Base-by-base conservation (phyloP, 2,113 vertebrate species). In the Ptychochromis oligacanthus region DNA sequence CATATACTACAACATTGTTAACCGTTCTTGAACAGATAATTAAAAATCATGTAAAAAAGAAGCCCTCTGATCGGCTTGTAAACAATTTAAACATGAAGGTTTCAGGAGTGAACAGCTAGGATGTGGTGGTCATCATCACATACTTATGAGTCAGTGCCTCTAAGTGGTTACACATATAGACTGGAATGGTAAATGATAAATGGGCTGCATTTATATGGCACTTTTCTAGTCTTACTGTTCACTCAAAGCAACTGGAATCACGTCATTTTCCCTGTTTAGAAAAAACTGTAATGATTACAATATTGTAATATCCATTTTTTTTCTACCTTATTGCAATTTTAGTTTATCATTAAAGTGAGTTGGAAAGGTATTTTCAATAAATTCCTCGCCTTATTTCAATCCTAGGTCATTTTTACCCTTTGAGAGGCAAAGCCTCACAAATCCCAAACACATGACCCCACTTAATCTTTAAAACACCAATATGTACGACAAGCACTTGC, bases 401-500 rank as follows among this genome's bases (percentile, higher is more conserved):
- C 34, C 18, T 34, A 62, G 59, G 77, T 84, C 87, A 91, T 81
- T 88, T 91, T 91, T 64, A 87, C 86, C 81, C 89, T 87, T 89
- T 94, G 85, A 92, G 84, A 87, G 78, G 76, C 82, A 95, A 95
- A 95, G 92, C 92, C 90, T 81, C 81, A 80, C 62, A 95, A 95
- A 94, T 95, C 93, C 92, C 70, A 89, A 92, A 89, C 94, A 90
- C 93, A 95, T 95, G 94, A 95, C 91, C 91, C 64, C 84, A 67
- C 82, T 57, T 91, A 93, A 93, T 94, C 93, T 89, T 84, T 88
- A 88, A 84, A 90, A 91, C 46, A 90, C 58, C 80, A 88, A 81
- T 40, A 85, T 65, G 61, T 56, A 83, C 70, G 81, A 74, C 49
- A 80, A 77, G 61, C 72, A 75, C 86, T 84, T 83, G 46, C 81